Evolutionary conservation across 2,888 invertebrate genomes (phyloP), one percentile per base, ranked within the genome.

Genomic region (Dorcus parallelipipedus): DNA sequence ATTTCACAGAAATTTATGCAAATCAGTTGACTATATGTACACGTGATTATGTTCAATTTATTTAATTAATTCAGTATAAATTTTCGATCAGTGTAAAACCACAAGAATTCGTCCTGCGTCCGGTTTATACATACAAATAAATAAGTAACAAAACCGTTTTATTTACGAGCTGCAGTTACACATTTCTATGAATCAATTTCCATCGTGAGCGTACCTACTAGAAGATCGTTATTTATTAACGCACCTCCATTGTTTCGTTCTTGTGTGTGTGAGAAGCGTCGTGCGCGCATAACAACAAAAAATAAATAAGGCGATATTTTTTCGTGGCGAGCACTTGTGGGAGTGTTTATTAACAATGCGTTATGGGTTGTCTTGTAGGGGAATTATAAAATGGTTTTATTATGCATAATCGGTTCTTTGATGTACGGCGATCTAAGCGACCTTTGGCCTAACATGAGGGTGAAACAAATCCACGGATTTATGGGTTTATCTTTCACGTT

Each of bases 331-430:
- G 45, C 53, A 54, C 47, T 49, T 54, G 59, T 55, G 52, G 55
- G 59, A 55, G 59, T 59, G 58, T 55, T 51, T 55, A 59, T 55
- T 55, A 59, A 59, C 59, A 55, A 55, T 55, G 54, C 52, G 47
- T 55, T 55, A 55, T 55, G 55, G 49, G 52, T 41, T 54, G 52
- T 49, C 53, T 49, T 47, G 59, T 59, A 52, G 47, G 48, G 59
- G 51, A 47, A 47, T 45, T 55, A 59, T 59, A 55, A 55, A 59
- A 59, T 59, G 54, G 55, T 41, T 59, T 59, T 59, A 59, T 59
- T 59, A 59, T 59, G 59, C 59, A 59, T 59, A 59, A 59, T 51
- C 52, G 52, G 51, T 54, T 55, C 59, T 59, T 59, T 55, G 59
- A 59, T 59, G 55, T 55, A 59, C 59, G 54, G 52, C 52, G 59